Evolutionary conservation across 2,888 invertebrate species (phyloP), one percentile per base, ranked within the genome.

Genomic region (Belgica antarctica): DNA sequence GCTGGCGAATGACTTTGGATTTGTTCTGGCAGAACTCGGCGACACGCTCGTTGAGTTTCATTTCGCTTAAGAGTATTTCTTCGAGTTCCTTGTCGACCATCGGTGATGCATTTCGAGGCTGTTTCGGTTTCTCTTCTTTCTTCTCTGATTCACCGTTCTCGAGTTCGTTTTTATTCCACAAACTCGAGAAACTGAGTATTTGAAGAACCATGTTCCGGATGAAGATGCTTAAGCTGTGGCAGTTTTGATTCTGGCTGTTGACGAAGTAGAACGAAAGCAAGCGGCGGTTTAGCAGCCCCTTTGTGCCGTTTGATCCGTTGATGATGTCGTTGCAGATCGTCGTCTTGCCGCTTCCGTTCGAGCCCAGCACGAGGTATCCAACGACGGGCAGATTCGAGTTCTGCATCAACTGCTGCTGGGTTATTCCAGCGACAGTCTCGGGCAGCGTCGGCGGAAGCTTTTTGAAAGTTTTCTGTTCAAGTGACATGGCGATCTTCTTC

Each of bases 331-430:
- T 87, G 77, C 92, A 89, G 57, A 96, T 83, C 24, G 96, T 93
- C 3, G 96, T 95, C 78, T 97, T 97, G 0, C 97, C 97, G 73
- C 94, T 92, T 19, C 96, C 97, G 0, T 96, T 92, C 0, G 94
- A 94, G 73, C 93, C 94, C 72, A 96, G 82, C 69, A 97, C 87
- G 59, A 96, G 83, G 1, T 94, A 92, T 0, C 96, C 96, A 75
- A 71, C 59, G 24, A 70, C 63, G 10, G 71, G 71, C 19, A 69
- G 27, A 62, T 62, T 71, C 34, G 70, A 25, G 27, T 70, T 63
- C 36, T 61, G 62, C 19, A 46, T 28, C 10, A 63, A 15, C 10
- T 70, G 70, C 19, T 70, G 70, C 12, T 62, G 62, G 52, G 12
- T 57, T n/a, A 70, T 27, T 4, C 57, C 28, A 15, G 70, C 70